A percentile compares a stretch with the other conserved stretches of the same genome.
Conservation (phyloP, 2,113 vertebrate species). For the Nannobrachium achirus region DNA sequence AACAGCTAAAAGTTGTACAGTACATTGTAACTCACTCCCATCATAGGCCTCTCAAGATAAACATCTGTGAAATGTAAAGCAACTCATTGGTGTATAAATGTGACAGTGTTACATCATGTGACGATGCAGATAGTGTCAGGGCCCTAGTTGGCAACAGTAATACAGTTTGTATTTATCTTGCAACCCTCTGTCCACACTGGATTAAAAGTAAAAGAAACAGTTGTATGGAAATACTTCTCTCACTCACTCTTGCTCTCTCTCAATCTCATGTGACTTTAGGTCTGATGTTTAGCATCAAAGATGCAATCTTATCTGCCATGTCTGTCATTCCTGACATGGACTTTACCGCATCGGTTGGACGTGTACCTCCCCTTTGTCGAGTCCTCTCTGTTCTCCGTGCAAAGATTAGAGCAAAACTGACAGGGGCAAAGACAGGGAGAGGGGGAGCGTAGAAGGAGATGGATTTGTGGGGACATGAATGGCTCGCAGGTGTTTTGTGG, state of each 20-base stretch:
- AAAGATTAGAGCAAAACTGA: constrained; percentile 52
- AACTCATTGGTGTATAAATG: neutral
- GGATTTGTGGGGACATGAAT: constrained; percentile 68
- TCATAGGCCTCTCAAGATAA: neutral
- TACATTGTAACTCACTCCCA: neutral
- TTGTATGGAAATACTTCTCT: neutral
- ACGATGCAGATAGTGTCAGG: constrained; percentile 20
- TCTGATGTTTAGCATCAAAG: constrained; percentile 45
- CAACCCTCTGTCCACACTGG: too few species aligned
- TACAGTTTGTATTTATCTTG: too few species aligned
- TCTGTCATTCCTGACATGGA: constrained; percentile 46
- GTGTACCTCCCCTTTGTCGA: constrained; percentile 38
- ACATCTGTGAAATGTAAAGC: constrained; percentile 38
- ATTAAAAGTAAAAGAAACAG: too few species aligned
- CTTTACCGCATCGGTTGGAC: constrained; percentile 40
- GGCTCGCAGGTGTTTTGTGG: constrained; percentile 68
- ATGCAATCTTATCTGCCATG: constrained; percentile 30
- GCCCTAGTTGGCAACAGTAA: neutral
- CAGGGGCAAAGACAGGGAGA: constrained; percentile 26
- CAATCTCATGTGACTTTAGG: constrained; percentile 22
- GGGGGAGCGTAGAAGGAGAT: constrained; percentile 15
- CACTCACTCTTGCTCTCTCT: constrained; percentile 7
- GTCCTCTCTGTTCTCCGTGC: constrained; percentile 31
- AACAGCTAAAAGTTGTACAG: neutral
- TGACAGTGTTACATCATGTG: too few species aligned